These are phyloP conservation scores for Ophioderma brevispina DNA, from an alignment of 35 echinoderm and acorn worm species.

Conservation along the genomic window DNA sequence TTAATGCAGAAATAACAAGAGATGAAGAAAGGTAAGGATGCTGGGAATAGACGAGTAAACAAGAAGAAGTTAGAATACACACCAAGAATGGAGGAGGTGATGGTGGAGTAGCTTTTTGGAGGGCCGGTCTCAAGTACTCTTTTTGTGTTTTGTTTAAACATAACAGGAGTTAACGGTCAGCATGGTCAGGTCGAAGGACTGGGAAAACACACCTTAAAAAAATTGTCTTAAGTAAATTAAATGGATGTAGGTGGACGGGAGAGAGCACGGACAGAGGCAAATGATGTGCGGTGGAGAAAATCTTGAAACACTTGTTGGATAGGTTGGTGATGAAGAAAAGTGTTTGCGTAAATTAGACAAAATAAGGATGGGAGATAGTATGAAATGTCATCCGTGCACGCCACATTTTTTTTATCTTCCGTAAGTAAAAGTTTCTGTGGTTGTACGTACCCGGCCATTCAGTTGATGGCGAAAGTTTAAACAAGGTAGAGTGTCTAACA, in stretches of 20 bases:
- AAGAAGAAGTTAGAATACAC: neutral
- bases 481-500: too few relatives aligned
- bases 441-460: too few relatives aligned
- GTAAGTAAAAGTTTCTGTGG: too few relatives aligned
- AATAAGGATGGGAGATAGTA: neutral
- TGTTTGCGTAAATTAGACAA: neutral
- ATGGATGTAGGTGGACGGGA: neutral
- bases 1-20: neutral
- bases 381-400: too few relatives aligned
- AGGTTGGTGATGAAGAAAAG: too few relatives aligned
- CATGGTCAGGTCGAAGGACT: neutral
- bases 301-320: too few relatives aligned
- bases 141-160: neutral
- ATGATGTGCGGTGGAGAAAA: neutral
- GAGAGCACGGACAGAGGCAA: neutral
- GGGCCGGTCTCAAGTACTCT: neutral
- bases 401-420: too few relatives aligned
- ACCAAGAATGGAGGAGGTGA: neutral
- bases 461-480: too few relatives aligned
- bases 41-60: neutral
- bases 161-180: neutral
- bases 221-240: neutral
- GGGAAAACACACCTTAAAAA: neutral
- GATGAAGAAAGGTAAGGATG: neutral
- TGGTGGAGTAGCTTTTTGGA: neutral